These are phyloP conservation scores for Aporophyla nigra DNA, from an alignment of 2,888 invertebrate genomes.

Conservation along the genomic window DNA sequence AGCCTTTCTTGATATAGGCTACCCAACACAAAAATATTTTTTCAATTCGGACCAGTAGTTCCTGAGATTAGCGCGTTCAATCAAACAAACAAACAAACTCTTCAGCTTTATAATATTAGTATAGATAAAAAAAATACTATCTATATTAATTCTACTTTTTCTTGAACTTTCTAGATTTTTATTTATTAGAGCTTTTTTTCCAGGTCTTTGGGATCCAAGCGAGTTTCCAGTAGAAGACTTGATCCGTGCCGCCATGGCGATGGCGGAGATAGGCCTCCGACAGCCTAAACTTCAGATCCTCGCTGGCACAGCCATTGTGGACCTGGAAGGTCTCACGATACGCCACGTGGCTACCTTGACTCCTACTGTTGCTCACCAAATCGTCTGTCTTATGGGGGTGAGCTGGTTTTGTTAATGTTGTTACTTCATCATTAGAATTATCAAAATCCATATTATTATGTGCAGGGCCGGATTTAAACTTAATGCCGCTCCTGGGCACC, in stretches of 20 bases:
- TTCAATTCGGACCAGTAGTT: too few relatives aligned
- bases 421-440: neutral
- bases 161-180: neutral
- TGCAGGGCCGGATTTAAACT: too few relatives aligned
- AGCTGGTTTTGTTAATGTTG: slow-evolving; percentile 38
- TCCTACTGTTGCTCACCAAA: slow-evolving; percentile 85
- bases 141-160: too few relatives aligned
- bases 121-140: too few relatives aligned
- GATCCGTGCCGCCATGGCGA: slow-evolving; percentile 78
- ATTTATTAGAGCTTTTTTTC: slow-evolving; percentile 11
- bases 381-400: slow-evolving; percentile 84
- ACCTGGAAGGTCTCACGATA: slow-evolving; percentile 80
- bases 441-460: neutral
- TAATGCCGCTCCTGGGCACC: too few relatives aligned
- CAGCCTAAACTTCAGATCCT: slow-evolving; percentile 84
- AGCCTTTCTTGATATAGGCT: too few relatives aligned
- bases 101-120: too few relatives aligned
- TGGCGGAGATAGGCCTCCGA: slow-evolving; percentile 80
- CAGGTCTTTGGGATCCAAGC: slow-evolving; percentile 84
- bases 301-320: slow-evolving; percentile 81
- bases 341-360: slow-evolving; percentile 81
- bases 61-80: too few relatives aligned
- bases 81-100: too few relatives aligned
- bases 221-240: slow-evolving; percentile 84
- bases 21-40: too few relatives aligned